Conservation (phyloP, 2,888 invertebrate species). For the Macrosoma leucophasiata region DNA sequence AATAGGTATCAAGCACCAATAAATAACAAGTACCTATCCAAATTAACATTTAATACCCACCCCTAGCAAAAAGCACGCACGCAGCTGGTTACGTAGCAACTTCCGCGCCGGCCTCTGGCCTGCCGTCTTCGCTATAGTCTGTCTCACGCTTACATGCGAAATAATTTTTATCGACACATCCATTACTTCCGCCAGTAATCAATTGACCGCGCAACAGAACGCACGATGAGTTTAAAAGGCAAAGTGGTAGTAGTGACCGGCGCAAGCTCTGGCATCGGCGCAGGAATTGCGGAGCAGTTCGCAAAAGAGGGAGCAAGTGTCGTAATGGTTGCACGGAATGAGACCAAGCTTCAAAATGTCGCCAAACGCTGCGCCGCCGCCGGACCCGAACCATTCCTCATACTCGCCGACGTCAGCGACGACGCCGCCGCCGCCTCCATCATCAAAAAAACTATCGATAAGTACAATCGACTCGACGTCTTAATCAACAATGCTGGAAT, state of each 20-base stretch:
- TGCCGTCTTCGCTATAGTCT: no score
- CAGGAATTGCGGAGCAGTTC: slow-evolving; percentile 30
- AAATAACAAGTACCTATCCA: no score
- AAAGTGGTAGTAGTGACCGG: slow-evolving; percentile 40
- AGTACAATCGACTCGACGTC: slow-evolving; percentile 35
- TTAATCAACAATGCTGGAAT: slow-evolving; percentile 40
- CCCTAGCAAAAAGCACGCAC: no score
- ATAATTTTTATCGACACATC: no score
- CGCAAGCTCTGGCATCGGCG: slow-evolving; percentile 36
- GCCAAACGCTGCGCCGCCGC: slow-evolving; percentile 21
- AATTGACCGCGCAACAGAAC: no score
- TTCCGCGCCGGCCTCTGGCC: no score
- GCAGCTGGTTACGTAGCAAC: no score
- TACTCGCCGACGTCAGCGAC: slow-evolving; percentile 33
- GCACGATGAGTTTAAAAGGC: slow-evolving; percentile 31
- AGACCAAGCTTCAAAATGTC: slow-evolving; percentile 27
- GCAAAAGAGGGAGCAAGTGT: slow-evolving; percentile 33
- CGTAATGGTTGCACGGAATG: slow-evolving; percentile 34
- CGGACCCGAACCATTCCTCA: slow-evolving; percentile 24
- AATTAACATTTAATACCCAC: no score
- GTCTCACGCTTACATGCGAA: no score
- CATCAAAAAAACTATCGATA: slow-evolving; percentile 27
- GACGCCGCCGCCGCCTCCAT: slow-evolving; percentile 29
- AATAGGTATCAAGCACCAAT: no score
- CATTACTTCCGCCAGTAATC: no score